Base-by-base conservation (phyloP, 2,113 vertebrate species). In the Mustelus asterias region DNA sequence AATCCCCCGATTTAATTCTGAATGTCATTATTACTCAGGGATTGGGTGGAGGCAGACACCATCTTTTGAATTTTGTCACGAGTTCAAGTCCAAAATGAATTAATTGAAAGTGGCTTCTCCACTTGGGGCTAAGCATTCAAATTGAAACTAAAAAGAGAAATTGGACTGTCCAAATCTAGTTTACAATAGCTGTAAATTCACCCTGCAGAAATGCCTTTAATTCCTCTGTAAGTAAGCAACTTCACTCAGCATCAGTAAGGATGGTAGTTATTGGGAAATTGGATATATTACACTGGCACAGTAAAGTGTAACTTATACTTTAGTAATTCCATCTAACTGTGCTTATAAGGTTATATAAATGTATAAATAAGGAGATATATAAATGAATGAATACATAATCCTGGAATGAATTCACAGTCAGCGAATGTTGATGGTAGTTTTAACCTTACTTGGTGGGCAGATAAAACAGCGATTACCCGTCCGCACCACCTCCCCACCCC, bases 1-100 rank as follows among this genome's bases (percentile, higher is more conserved):
- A 93, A 93, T 41, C n/a, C 89, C n/a, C 60, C n/a, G 16, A n/a
- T 67, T 93, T 93, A 93, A 67, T 67, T 67, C 16, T 93, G 89
- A 67, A 93, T 63, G 65, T 67, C 37, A 93, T 93, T 93, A 93
- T 37, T 93, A 93, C 60, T 41, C 60, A 9, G 58, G 33, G 89
- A 92, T 65, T 33, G 20, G n/a, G 18, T 93, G 33, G 60, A 7
- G 37, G n/a, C 9, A 6, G 4, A n/a, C 60, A 93, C 14, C 89
- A 65, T 93, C 33, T 16, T 93, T 93, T 65, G 18, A 93, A 93
- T 22, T 65, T 22, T 93, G 33, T 93, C 89, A 93, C 6, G 14
- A 65, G 6, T 65, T 93, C 60, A n/a, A 93, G 65, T 63, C 58
- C 58, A 92, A 92, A 90, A 63, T 58, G 48, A 58, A 58, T 26